Base-by-base conservation (phyloP, 2,888 invertebrate genomes). In the Disparrhopalites patrizii region DNA sequence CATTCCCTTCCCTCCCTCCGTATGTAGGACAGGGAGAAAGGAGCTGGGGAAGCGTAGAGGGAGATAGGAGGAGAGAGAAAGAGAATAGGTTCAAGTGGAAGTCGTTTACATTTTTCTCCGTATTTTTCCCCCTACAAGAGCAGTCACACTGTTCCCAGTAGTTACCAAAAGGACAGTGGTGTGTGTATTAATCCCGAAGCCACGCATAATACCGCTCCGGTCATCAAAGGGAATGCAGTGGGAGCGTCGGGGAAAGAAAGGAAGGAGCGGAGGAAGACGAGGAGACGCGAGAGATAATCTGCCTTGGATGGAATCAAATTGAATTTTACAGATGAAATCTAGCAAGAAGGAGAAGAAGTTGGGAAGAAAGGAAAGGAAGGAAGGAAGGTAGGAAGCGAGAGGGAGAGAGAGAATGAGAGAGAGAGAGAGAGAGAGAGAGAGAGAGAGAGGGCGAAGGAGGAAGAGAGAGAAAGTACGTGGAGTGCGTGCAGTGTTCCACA, bases 321-420 rank as follows among this genome's bases (percentile, higher is more conserved):
- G 47, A 47, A 47, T 47, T 47, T 47, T 47, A 47, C 5, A 47
- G 23, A 47, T 47, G 47, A 47, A 47, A 47, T 47, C 40, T 3
- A 10, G 18, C 23, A 25, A 8, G n/a, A 23, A 47, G n/a, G 47
- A 20, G 23, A 13, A 23, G 3, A 7, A 8, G n/a, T 3, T 23
- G 25, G 47, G 23, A 20, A 23, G 23, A 3, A 47, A 47, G 47
- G 47, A 23, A 25, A 23, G 13, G 7, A 25, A 8, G 23, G 47
- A 23, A 8, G 47, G 8, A 10, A 10, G 2, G 8, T 7, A 25
- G 23, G 47, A n/a, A n/a, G n/a, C n/a, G n/a, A n/a, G n/a, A 23
- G 3, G 5, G 18, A 23, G 8, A 47, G 25, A 25, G 23, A 20
- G n/a, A n/a, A 3, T 23, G 25, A 25, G 47, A 23, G 47, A 23